A percentile compares a stretch with the other conserved stretches of the same genome.
Conservation (phyloP, 1,140 invertebrate species). For the Andricus grossulariae region DNA sequence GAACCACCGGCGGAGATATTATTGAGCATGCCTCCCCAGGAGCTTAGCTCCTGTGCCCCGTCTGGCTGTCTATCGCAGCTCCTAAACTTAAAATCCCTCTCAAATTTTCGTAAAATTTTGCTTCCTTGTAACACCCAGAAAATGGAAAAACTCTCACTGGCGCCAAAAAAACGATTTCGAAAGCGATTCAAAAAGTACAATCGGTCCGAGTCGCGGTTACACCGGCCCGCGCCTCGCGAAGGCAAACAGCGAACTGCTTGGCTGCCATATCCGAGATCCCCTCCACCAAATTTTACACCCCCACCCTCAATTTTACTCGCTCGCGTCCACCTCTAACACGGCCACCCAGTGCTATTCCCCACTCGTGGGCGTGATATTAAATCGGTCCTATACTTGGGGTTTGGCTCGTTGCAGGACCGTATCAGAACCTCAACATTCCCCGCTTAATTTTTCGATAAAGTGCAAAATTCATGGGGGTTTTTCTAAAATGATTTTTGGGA, state of each 20-base stretch:
- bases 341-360: slow-evolving; percentile 44
- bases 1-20: slow-evolving; percentile 74
- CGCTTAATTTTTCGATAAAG: not conserved
- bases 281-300: slow-evolving; percentile 55
- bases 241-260: slow-evolving; percentile 74
- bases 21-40: slow-evolving; percentile 74
- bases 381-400: slow-evolving; percentile 62
- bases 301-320: slow-evolving; percentile 43
- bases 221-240: slow-evolving; percentile 70
- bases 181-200: not conserved
- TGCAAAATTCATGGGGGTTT: too few species aligned
- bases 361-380: slow-evolving; percentile 74
- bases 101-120: slow-evolving; percentile 15
- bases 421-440: slow-evolving; percentile 7
- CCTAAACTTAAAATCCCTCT: slow-evolving; percentile 12
- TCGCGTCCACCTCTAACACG: slow-evolving; percentile 33
- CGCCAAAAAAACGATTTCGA: not conserved
- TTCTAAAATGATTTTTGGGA: too few species aligned
- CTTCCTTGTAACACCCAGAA: not conserved
- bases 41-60: slow-evolving; percentile 62
- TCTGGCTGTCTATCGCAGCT: slow-evolving; percentile 13
- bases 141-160: not conserved
- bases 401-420: slow-evolving; percentile 48
- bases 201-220: slow-evolving; percentile 39
- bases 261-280: slow-evolving; percentile 71